Evolutionary conservation across 37 sponge, comb jelly and placozoan species (phyloP).

Genomic region (Haliclona indistincta): DNA sequence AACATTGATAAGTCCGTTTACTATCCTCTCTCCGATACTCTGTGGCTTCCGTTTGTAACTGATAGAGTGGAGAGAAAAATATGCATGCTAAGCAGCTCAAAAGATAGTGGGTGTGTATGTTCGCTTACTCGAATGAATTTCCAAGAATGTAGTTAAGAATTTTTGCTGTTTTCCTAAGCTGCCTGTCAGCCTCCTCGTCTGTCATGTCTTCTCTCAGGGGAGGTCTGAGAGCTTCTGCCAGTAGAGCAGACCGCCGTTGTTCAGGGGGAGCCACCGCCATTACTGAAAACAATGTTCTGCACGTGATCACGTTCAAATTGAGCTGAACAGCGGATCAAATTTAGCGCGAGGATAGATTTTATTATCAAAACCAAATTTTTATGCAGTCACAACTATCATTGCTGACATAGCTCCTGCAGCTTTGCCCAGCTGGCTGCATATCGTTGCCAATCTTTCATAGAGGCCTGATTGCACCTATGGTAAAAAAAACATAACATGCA

Average conservation of each 20-base stretch:
- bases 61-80: not conserved
- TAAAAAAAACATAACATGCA: not conserved
- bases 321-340: no score
- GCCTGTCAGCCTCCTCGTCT: not conserved
- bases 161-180: not conserved
- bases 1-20: not conserved
- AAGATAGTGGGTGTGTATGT: not conserved
- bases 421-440: constrained; percentile 21
- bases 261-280: not conserved
- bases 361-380: no score
- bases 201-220: not conserved
- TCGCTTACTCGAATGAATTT: constrained; percentile 7
- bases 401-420: not conserved
- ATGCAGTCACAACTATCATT: no score
- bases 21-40: not conserved
- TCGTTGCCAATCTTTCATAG: constrained; percentile 22
- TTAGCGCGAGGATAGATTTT: no score
- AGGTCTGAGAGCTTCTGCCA: no score
- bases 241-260: no score
- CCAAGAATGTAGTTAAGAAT: not conserved
- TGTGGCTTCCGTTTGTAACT: not conserved
- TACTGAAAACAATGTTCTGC: not conserved
- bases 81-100: not conserved
- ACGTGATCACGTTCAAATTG: not conserved
- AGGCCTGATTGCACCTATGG: constrained; percentile 37